Evolutionary conservation across 1,140 invertebrate genomes (phyloP).

Genomic region (Meloidogyne exigua): DNA sequence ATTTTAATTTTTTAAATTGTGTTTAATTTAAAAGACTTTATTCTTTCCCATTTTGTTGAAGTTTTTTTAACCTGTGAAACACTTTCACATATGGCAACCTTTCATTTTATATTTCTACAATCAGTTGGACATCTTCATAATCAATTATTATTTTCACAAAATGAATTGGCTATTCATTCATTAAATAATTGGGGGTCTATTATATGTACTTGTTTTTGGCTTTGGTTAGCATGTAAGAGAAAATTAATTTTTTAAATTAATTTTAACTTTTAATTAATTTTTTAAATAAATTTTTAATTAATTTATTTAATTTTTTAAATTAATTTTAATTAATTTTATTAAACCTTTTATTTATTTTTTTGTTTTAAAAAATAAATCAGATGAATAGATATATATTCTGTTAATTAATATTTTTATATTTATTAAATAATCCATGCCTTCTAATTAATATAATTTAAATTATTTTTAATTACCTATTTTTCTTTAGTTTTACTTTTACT

Average conservation of each 20-base stretch:
- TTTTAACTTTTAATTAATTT: too few species aligned
- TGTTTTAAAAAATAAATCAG: too few species aligned
- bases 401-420: too few species aligned
- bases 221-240: neutral
- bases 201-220: neutral
- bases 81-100: constrained; percentile 5
- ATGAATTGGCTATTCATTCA: neutral
- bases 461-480: neutral
- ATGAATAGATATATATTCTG: too few species aligned
- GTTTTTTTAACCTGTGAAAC: neutral
- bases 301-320: too few species aligned
- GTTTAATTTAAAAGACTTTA: constrained; percentile 2
- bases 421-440: too few species aligned
- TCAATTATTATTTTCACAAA: constrained; percentile 1
- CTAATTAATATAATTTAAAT: too few species aligned
- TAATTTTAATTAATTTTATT: neutral
- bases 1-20: constrained; percentile 12
- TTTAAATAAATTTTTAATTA: too few species aligned
- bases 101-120: constrained; percentile 20
- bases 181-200: neutral
- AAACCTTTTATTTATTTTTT: too few species aligned
- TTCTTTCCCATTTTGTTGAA: constrained; percentile 6
- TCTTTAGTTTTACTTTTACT: neutral
- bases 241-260: too few species aligned
- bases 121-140: neutral